These are phyloP conservation scores for Fulmarus glacialis DNA, from an alignment of 2,113 vertebrate species.

Conservation along the genomic window DNA sequence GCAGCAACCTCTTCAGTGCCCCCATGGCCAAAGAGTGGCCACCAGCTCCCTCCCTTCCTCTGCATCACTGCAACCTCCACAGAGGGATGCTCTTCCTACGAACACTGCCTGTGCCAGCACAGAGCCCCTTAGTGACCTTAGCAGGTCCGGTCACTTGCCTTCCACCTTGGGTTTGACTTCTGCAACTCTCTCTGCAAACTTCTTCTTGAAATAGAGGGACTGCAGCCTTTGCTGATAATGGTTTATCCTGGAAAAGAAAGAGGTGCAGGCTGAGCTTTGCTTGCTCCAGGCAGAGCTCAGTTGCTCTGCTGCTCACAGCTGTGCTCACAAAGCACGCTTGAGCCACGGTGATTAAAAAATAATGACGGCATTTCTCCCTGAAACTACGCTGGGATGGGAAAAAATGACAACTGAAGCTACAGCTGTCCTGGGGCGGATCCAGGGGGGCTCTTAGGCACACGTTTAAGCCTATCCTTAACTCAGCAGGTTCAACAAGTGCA, in stretches of 20 bases:
- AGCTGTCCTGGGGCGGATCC: neutral
- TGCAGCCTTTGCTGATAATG: conserved; percentile 98
- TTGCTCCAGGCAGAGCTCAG: neutral
- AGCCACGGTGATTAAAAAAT: neutral
- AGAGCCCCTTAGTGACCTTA: neutral
- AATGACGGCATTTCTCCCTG: neutral
- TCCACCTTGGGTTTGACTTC: conserved; percentile 99
- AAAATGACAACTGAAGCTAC: neutral
- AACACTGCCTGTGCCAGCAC: neutral
- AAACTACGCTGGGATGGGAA: neutral
- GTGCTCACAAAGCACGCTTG: neutral
- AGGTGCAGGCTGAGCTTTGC: neutral
- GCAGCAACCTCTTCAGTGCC: neutral
- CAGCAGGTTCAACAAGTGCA: neutral
- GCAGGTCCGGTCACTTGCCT: conserved; percentile 74
- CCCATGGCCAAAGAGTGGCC: neutral
- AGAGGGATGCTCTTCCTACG: neutral
- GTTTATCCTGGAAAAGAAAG: conserved; percentile 85
- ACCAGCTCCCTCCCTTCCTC: neutral
- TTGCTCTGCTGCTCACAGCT: conserved; percentile 1
- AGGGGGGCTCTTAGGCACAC: neutral
- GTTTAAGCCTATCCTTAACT: neutral
- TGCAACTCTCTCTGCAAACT: conserved; percentile 98
- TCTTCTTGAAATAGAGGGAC: conserved; percentile 98
- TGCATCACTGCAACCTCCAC: neutral